Conservation (phyloP, 1,140 invertebrate species). For the Diachasma alloeum region DNA sequence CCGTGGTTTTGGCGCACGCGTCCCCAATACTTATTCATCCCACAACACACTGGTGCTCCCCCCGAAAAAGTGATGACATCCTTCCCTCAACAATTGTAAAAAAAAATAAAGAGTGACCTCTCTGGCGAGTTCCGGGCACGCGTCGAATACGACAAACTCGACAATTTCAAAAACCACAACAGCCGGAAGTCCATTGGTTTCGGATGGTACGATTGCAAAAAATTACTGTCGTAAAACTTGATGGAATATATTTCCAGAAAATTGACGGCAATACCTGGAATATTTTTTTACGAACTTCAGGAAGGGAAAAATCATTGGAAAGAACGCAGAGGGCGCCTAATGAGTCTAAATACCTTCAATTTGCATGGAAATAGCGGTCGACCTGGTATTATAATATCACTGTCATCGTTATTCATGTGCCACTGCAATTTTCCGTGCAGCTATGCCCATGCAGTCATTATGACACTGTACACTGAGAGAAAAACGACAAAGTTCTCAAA, state of each 20-base stretch:
- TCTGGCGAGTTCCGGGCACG: background rate
- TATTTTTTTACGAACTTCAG: background rate
- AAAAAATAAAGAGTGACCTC: background rate
- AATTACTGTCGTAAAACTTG: background rate
- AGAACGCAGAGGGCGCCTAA: background rate
- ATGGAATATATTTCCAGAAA: background rate
- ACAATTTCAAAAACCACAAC: slow-evolving; percentile 6
- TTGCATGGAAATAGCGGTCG: background rate
- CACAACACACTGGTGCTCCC: background rate
- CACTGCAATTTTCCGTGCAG: slow-evolving; percentile 15
- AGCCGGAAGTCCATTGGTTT: slow-evolving; percentile 3
- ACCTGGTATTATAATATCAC: slow-evolving; percentile 13
- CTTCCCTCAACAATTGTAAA: background rate
- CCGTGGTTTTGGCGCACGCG: slow-evolving; percentile 44
- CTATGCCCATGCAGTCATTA: background rate
- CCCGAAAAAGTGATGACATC: background rate
- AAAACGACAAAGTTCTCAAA: no score
- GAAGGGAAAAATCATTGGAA: background rate
- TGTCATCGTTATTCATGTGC: slow-evolving; percentile 27
- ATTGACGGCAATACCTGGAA: background rate
- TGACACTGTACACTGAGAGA: no score
- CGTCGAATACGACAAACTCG: background rate
- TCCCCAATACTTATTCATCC: background rate
- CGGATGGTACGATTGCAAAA: background rate
- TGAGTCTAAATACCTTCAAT: background rate